Conservation (phyloP, 2,888 invertebrate genomes). For the Drymonia ruficornis region DNA sequence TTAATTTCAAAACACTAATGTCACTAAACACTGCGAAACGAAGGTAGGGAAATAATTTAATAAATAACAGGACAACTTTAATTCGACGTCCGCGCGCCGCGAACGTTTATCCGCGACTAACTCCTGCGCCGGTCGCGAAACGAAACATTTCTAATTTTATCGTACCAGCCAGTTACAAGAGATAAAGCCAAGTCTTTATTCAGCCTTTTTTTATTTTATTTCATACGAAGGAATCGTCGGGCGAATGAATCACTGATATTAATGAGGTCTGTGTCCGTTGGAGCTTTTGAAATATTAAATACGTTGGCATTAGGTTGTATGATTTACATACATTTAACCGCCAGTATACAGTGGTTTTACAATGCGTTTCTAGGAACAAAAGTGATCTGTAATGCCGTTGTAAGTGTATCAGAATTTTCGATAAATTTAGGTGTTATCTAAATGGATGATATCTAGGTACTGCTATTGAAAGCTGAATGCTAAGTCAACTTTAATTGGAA, state of each 20-base stretch:
- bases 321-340: too few species aligned
- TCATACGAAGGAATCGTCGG: conserved; percentile 44
- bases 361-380: too few species aligned
- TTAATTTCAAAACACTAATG: conserved; percentile 25
- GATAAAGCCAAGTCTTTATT: conserved; percentile 80
- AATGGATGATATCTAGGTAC: too few species aligned
- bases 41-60: conserved; percentile 30
- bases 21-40: conserved; percentile 43
- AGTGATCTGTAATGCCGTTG: too few species aligned
- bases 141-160: conserved; percentile 78
- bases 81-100: conserved; percentile 49
- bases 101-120: conserved; percentile 54
- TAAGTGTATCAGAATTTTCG: too few species aligned
- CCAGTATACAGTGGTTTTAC: too few species aligned
- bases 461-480: too few species aligned
- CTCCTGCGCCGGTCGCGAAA: conserved; percentile 46
- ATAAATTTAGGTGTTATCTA: too few species aligned
- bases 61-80: conserved; percentile 22
- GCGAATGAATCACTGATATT: conserved; percentile 24
- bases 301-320: background rate
- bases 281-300: background rate
- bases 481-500: too few species aligned
- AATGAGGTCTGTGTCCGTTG: conserved; percentile 9
- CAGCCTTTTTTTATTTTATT: conserved; percentile 71
- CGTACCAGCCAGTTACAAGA: conserved; percentile 81